These are phyloP conservation scores for Atta colombica DNA, from an alignment of 1,140 invertebrate genomes.

Conservation along the genomic window DNA sequence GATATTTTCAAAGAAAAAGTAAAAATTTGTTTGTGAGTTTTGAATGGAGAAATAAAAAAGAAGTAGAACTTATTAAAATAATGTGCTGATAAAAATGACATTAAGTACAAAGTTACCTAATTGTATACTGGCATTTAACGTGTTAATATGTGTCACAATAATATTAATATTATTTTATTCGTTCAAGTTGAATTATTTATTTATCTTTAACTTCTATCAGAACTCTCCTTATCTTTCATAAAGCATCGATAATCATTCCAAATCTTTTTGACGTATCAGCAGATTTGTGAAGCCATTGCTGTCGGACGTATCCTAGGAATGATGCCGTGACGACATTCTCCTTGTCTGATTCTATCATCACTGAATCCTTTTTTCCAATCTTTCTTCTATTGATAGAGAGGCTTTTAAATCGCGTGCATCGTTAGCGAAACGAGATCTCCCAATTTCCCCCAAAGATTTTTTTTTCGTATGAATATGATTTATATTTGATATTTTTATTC, in stretches of 20 bases:
- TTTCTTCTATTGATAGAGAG: constrained; percentile 50
- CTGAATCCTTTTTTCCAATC: constrained; percentile 46
- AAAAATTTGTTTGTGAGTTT: not conserved
- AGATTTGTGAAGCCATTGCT: not conserved
- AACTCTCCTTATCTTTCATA: not conserved
- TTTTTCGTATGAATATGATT: not conserved
- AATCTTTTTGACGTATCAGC: not conserved
- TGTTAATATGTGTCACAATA: not conserved
- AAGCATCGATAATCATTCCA: constrained; percentile 35
- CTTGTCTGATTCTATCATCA: constrained; percentile 59
- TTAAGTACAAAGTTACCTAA: not conserved
- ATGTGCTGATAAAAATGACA: not conserved
- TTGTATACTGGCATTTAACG: not conserved
- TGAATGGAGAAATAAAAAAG: not conserved
- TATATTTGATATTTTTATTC: not conserved
- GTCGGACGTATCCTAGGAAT: not conserved
- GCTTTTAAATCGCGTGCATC: constrained; percentile 64
- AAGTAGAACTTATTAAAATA: not conserved
- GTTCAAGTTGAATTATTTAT: not conserved
- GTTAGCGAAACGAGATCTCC: constrained; percentile 66
- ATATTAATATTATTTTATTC: not conserved
- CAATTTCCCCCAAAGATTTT: constrained; percentile 50
- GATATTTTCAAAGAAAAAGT: not conserved
- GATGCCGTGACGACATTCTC: constrained; percentile 40
- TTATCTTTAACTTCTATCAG: constrained; percentile 14